phyloP scores from a whole-genome alignment of 2,797 vertebrate species.

The Netta rufina region DNA sequence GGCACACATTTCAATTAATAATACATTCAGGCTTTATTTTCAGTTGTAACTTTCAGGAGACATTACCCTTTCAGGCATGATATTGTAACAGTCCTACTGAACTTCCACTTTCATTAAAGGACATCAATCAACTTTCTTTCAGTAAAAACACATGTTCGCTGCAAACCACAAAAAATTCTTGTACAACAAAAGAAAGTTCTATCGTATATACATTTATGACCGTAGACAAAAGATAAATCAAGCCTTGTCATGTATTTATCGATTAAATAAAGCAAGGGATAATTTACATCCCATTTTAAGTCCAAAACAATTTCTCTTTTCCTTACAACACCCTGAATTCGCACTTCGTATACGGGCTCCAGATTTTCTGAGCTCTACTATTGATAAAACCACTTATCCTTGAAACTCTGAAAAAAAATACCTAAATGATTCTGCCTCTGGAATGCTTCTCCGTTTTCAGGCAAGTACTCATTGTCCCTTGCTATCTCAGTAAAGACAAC shows the following conservation, averaged over 20 bases:
- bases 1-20: conserved; percentile 67
- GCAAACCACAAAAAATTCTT: conserved; percentile 17
- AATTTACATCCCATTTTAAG: neutral
- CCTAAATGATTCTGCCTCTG: neutral
- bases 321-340: neutral
- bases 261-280: neutral
- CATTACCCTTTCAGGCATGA: conserved; percentile 40
- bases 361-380: neutral
- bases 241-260: neutral
- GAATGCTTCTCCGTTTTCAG: neutral
- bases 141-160: conserved; percentile 60
- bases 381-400: neutral
- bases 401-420: neutral
- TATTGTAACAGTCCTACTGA: conserved; percentile 35
- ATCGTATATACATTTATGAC: neutral
- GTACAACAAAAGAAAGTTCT: conserved; percentile 31
- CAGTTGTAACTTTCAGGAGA: conserved; percentile 53
- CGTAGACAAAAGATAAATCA: neutral
- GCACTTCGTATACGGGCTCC: neutral
- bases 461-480: neutral
- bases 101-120: conserved; percentile 41
- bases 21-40: conserved; percentile 49
- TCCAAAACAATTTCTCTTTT: neutral
- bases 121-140: conserved; percentile 54
- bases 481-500: neutral